Conservation (phyloP, 2,888 invertebrate species). For the Metallyticus violacea region DNA sequence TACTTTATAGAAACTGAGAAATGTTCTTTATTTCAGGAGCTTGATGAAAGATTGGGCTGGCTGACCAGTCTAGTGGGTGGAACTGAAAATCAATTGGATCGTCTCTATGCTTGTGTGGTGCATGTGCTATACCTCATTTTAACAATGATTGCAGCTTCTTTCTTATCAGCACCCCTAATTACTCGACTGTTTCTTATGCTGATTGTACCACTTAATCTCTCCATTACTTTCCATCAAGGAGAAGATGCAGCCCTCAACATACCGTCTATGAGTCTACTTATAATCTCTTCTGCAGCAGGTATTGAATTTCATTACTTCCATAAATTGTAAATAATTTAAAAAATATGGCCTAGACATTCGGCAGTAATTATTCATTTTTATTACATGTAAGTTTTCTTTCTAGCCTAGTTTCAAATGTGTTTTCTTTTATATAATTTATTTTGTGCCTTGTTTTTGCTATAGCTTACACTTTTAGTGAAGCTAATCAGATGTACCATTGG, state of each 20-base stretch:
- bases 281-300: conserved; percentile 44
- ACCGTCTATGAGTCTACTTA: conserved; percentile 42
- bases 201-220: conserved; percentile 43
- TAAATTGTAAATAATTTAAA: no score
- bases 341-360: no score
- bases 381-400: no score
- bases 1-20: not conserved
- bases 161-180: conserved; percentile 43
- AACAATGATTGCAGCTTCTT: conserved; percentile 45
- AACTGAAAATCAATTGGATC: conserved; percentile 38
- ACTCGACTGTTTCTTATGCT: conserved; percentile 43
- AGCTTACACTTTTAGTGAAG: no score
- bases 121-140: conserved; percentile 42
- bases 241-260: conserved; percentile 43
- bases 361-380: no score
- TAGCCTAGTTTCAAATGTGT: no score
- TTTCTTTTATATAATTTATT: no score
- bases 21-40: conserved; percentile 35
- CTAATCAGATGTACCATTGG: no score
- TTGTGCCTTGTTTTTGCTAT: no score
- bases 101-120: conserved; percentile 39
- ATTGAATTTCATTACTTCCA: conserved; percentile 32
- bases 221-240: conserved; percentile 43
- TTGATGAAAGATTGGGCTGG: conserved; percentile 45
- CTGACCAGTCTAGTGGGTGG: conserved; percentile 43